Base-by-base conservation (phyloP, 2,888 invertebrate genomes). In the Erannis defoliaria region DNA sequence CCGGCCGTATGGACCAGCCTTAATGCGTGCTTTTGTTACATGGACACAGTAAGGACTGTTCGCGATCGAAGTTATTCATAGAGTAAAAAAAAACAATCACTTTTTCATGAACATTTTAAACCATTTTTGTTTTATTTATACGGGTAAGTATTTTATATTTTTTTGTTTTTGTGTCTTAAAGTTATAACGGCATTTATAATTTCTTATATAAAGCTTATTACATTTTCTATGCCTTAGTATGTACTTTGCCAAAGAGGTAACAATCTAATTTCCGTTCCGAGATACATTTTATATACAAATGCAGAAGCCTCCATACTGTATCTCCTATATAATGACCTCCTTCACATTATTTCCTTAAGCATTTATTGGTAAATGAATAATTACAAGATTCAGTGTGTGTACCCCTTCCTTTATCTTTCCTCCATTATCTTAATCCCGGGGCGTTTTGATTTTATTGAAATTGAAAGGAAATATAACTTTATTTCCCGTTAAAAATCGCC, bases 1-100 rank as follows among this genome's bases (percentile, higher is more conserved):
- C 49, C 60, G 59, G 69, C 73, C 77, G 43, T 45, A 26, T 45
- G 26, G 43, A 45, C 43, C 16, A 16, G 14, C 26, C 43, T 26
- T 45, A 5, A 40, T 21, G 1, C n/a, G 6, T 5, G 9, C 14
- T 3, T 29, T 5, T 9, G n/a, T 19, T 19, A 19, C 18, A 19
- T 23, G 6, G 2, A 31, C 5, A 19, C 46, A 31, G 46, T 48
- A 48, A 4, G 31, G 46, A 4, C 46, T 14, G 10, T 8, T 6
- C 8, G 37, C 6, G 37, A 14, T n/a, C 16, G 31, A 10, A 9
- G 9, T 31, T 31, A 26, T n/a, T n/a, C n/a, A n/a, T n/a, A n/a
- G n/a, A n/a, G n/a, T n/a, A n/a, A n/a, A n/a, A n/a, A n/a, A n/a
- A n/a, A n/a, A n/a, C n/a, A n/a, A n/a, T n/a, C n/a, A n/a, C n/a